Conservation (phyloP, 2,113 vertebrate species). For the Burhinus oedicnemus region DNA sequence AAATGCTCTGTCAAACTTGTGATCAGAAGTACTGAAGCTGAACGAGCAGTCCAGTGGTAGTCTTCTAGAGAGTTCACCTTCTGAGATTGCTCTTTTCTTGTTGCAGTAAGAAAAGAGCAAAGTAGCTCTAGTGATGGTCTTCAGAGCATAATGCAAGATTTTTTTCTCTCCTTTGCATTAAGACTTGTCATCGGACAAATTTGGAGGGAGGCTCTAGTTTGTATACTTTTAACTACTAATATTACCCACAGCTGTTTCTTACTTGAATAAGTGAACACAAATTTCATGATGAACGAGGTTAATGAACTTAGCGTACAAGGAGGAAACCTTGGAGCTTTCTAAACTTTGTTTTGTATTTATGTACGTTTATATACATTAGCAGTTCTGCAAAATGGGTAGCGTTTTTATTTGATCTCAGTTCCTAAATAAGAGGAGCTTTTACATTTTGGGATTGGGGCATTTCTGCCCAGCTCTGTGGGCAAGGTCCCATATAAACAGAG, state of each 20-base stretch:
- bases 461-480: neutral
- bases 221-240: neutral
- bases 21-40: neutral
- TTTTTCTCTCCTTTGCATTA: neutral
- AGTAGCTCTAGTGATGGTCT: neutral
- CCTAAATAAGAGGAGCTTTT: neutral
- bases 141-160: neutral
- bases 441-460: neutral
- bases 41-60: neutral
- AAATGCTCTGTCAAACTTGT: neutral
- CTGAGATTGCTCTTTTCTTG: neutral
- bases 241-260: neutral
- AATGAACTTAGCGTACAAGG: neutral
- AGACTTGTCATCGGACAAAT: neutral
- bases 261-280: neutral
- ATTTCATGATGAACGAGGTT: neutral
- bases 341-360: neutral
- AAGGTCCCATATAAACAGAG: neutral
- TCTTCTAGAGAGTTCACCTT: neutral
- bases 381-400: neutral
- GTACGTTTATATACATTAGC: neutral
- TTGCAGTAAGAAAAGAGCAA: neutral
- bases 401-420: neutral
- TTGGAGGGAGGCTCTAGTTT: neutral
- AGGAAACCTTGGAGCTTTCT: neutral